phyloP scores from a whole-genome alignment of 2,797 vertebrate species.

The Lutjanus argentimaculatus region DNA sequence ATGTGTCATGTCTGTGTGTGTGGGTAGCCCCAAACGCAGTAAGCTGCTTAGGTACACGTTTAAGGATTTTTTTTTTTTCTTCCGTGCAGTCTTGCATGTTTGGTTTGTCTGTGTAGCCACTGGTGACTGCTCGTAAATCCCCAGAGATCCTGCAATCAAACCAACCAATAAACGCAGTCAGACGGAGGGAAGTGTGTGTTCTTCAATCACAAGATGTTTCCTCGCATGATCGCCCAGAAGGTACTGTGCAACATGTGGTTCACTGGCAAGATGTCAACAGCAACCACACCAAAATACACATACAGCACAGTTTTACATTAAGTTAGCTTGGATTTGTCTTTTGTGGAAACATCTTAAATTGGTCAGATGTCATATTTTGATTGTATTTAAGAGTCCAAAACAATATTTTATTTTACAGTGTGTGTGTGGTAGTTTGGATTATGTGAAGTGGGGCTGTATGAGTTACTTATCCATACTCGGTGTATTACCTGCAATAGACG shows the following conservation, averaged over 20 bases:
- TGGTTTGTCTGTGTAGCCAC: conserved; percentile 37
- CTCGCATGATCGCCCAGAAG: conserved; percentile 38
- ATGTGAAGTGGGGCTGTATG: no score
- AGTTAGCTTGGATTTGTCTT: background rate
- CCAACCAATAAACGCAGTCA: conserved; percentile 41
- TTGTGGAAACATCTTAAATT: background rate
- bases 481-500: no score
- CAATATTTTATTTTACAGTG: background rate
- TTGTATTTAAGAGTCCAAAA: background rate
- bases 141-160: conserved; percentile 50
- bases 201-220: conserved; percentile 51
- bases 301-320: background rate
- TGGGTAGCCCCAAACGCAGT: conserved; percentile 43
- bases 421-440: no score
- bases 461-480: no score
- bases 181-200: conserved; percentile 26
- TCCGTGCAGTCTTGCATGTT: conserved; percentile 33
- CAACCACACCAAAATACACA: conserved; percentile 5
- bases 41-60: conserved; percentile 50
- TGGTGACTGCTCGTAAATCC: conserved; percentile 47
- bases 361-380: background rate
- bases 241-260: conserved; percentile 40
- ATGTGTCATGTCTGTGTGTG: conserved; percentile 51
- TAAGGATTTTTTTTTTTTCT: background rate
- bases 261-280: conserved; percentile 24